phyloP scores from a whole-genome alignment of 2,113 vertebrate genomes.

The Chroicocephalus ridibundus region DNA sequence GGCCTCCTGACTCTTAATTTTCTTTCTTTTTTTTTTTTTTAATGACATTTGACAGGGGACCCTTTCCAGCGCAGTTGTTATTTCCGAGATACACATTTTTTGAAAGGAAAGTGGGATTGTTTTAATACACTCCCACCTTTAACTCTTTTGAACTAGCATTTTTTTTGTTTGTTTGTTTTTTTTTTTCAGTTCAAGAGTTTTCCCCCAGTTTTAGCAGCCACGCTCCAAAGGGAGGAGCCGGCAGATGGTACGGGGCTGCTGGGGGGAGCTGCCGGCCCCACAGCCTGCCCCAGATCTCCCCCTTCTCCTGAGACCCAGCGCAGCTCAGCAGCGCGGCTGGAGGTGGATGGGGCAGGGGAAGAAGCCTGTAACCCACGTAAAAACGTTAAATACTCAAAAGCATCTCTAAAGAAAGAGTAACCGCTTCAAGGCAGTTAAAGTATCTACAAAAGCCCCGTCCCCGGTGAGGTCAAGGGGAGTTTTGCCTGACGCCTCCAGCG shows the following conservation, averaged over 20 bases:
- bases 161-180: background rate
- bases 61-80: background rate
- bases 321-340: background rate
- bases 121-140: background rate
- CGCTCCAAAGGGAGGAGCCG: background rate
- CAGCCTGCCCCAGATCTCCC: background rate
- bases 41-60: background rate
- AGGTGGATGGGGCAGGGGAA: accelerated
- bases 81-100: background rate
- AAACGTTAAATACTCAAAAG: background rate
- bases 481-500: background rate
- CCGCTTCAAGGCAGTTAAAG: background rate
- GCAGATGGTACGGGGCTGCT: background rate
- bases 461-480: background rate
- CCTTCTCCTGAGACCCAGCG: background rate
- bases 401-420: background rate
- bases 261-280: background rate
- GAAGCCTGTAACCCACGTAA: background rate
- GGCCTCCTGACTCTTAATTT: background rate
- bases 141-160: background rate
- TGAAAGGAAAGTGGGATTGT: background rate
- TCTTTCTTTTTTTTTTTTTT: background rate
- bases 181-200: background rate
- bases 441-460: background rate
- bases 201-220: background rate